These are phyloP conservation scores for Listronotus bonariensis DNA, from an alignment of 1,140 invertebrate genomes.

Conservation along the genomic window DNA sequence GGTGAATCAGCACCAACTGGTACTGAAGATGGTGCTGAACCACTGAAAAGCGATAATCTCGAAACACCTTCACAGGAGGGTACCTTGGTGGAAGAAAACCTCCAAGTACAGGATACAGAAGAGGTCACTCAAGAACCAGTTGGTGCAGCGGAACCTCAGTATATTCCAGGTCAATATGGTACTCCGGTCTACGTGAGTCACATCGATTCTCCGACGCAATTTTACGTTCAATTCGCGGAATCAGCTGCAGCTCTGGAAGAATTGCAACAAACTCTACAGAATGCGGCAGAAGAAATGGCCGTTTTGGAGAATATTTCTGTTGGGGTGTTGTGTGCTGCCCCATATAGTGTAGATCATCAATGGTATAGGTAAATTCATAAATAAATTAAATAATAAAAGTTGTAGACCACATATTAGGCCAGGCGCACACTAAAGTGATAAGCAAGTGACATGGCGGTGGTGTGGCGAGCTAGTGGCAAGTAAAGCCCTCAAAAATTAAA, in stretches of 20 bases:
- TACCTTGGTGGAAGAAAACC: background rate
- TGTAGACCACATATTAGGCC: too few species aligned
- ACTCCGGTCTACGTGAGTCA: slow-evolving; percentile 63
- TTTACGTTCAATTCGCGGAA: slow-evolving; percentile 66
- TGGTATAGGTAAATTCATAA: slow-evolving; percentile 66
- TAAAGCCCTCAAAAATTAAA: too few species aligned
- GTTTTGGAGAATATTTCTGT: slow-evolving; percentile 62
- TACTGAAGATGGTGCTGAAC: background rate
- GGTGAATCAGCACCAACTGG: background rate
- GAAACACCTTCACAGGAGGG: too few species aligned
- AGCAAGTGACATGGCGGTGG: too few species aligned
- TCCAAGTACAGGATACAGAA: too few species aligned
- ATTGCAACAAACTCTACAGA: slow-evolving; percentile 66
- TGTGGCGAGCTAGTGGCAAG: too few species aligned
- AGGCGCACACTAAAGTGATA: too few species aligned
- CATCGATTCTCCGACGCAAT: slow-evolving; percentile 67
- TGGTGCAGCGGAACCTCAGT: background rate
- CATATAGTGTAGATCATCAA: slow-evolving; percentile 70
- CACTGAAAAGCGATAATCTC: background rate
- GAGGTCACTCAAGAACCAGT: background rate
- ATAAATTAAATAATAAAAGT: too few species aligned
- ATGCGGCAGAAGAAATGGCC: slow-evolving; percentile 56
- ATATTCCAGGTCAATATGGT: slow-evolving; percentile 11
- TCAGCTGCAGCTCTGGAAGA: slow-evolving; percentile 59
- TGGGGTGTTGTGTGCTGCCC: slow-evolving; percentile 71